These are phyloP conservation scores for Meteorus sp. DNA, from an alignment of 1,140 invertebrate species.

Conservation along the genomic window DNA sequence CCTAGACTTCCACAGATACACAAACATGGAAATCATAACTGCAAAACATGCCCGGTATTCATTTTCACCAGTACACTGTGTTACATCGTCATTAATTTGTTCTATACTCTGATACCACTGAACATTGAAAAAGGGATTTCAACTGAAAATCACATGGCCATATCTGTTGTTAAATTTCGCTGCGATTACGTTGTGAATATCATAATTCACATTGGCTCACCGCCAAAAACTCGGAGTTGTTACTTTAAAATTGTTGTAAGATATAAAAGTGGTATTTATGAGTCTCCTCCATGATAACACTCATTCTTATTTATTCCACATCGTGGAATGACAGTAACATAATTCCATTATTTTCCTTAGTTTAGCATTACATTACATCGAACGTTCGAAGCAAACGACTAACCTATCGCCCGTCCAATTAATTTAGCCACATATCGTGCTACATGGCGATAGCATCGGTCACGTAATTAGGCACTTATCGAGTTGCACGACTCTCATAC, in stretches of 20 bases:
- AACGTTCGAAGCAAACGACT: constrained; percentile 2
- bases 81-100: too few species aligned
- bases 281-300: background rate
- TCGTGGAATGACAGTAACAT: background rate
- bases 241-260: constrained; percentile 17
- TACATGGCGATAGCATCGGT: constrained; percentile 27
- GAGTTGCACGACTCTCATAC: constrained; percentile 22
- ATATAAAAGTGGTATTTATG: constrained; percentile 12
- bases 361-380: constrained; percentile 23
- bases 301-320: background rate
- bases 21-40: too few species aligned
- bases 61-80: too few species aligned
- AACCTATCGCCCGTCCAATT: constrained; percentile 38
- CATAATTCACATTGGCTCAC: constrained; percentile 8
- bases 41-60: too few species aligned
- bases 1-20: too few species aligned
- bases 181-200: constrained; percentile 8
- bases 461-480: constrained; percentile 43
- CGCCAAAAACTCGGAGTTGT: constrained; percentile 1
- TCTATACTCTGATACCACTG: background rate
- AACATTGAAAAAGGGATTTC: background rate
- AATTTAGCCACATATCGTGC: constrained; percentile 34
- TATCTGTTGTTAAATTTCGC: too few species aligned
- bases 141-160: too few species aligned
- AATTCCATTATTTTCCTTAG: constrained; percentile 8